Evolutionary conservation across 1,140 invertebrate species (phyloP), one percentile per base, ranked within the genome.

Genomic region (Mizuhopecten yessoensis): DNA sequence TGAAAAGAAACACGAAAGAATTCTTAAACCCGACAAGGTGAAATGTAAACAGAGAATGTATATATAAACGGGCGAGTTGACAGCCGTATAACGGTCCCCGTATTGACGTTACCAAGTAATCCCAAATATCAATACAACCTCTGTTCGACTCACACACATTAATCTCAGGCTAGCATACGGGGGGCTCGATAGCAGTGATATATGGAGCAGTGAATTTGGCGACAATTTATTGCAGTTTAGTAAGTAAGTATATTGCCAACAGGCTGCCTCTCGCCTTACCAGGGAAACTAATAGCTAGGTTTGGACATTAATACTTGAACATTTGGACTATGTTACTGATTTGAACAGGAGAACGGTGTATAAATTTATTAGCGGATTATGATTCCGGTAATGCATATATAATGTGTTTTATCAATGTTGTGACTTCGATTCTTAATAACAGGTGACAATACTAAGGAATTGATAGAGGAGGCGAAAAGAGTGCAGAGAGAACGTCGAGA

Each of bases 401-500:
- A 75, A n/a, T 5, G n/a, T 5, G 29, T 29, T 75, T 29, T 1
- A 29, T 75, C 23, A n/a, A 7, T 29, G 23, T 75, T 29, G 5
- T 17, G 29, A n/a, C 57, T 29, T 75, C n/a, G 9, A 75, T 29
- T 75, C 57, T 75, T n/a, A 45, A 11, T 34, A 34, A 0, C 36
- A 91, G 90, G 90, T 29, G 90, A 92, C 29, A 75, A 75, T n/a
- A 92, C 88, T 9, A 91, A 39, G 57, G 90, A 91, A 45, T 34
- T 89, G 20, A 36, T 92, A 39, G 92, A 92, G 23, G 34, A 45
- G 36, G 92, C 90, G 11, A 88, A 57, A 29, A 23, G 87, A 49
- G 88, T 92, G 17, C 89, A 92, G 33, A 86, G 86, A 34, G 91
- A 92, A 34, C 89, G 91, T 34, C 45, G 87, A 33, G 89, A 92